Percentiles rank a stretch among this genome's conserved stretches.
phyloP scores from a whole-genome alignment of 1,140 invertebrate genomes.

The Steinernema khuongi region DNA sequence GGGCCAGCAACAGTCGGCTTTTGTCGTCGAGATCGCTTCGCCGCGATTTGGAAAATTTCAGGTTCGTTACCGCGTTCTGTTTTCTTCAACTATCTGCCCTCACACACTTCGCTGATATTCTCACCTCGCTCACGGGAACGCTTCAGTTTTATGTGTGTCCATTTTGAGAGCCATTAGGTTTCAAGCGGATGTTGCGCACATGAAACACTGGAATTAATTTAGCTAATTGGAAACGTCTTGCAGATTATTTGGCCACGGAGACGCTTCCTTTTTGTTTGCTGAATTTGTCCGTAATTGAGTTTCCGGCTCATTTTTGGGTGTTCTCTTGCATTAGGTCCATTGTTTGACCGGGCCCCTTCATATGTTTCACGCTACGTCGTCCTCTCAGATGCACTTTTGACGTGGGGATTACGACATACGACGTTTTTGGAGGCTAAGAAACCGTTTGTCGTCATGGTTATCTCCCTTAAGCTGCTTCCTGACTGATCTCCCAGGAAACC shows the following conservation, averaged over 20 bases:
- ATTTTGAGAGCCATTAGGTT: conserved; percentile 11
- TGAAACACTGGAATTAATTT: conserved; percentile 21
- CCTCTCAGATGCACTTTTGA: too few species aligned
- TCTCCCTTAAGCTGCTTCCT: too few species aligned
- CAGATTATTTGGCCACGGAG: background rate
- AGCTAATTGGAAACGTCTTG: background rate
- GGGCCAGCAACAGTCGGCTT: conserved; percentile 50
- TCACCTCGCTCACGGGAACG: background rate
- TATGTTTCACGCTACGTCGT: too few species aligned
- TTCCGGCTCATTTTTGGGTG: too few species aligned
- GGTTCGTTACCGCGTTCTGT: conserved; percentile 29
- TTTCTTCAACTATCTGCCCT: background rate
- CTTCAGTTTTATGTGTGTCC: background rate
- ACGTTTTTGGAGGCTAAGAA: too few species aligned
- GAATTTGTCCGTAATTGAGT: too few species aligned
- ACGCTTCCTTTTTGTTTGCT: background rate
- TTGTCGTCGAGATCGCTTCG: conserved; percentile 49
- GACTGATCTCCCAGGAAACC: too few species aligned
- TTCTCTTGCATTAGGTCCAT: too few species aligned
- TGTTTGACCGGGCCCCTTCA: too few species aligned
- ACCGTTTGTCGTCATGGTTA: too few species aligned
- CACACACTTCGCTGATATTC: background rate
- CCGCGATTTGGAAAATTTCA: conserved; percentile 49
- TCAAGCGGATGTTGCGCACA: background rate
- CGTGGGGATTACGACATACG: too few species aligned